These are phyloP conservation scores for Onthophagus sagittarius DNA, from an alignment of 2,888 invertebrate genomes.

Conservation along the genomic window DNA sequence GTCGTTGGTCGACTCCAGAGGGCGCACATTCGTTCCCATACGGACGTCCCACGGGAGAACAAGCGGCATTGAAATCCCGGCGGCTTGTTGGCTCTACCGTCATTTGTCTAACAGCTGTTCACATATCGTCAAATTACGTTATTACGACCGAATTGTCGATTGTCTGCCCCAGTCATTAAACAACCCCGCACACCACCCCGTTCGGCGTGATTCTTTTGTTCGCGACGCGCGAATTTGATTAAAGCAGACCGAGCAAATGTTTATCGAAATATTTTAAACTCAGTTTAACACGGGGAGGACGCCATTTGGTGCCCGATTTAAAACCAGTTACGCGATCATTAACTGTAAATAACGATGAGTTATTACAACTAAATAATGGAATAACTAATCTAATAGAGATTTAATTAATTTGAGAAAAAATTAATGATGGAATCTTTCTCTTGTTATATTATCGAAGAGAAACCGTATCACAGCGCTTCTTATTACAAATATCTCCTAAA, in stretches of 20 bases:
- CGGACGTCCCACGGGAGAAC: conserved; percentile 33
- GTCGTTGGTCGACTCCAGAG: conserved; percentile 11
- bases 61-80: conserved; percentile 38
- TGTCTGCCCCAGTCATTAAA: conserved; percentile 31
- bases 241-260: neutral
- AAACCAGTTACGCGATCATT: neutral
- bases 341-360: neutral
- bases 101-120: conserved; percentile 52
- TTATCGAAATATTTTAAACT: neutral
- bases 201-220: conserved; percentile 4
- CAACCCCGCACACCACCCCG: conserved; percentile 8
- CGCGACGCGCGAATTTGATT: conserved; percentile 7
- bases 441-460: too few species aligned
- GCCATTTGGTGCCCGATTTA: neutral
- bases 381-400: too few species aligned
- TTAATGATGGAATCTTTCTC: too few species aligned
- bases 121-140: conserved; percentile 52
- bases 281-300: neutral
- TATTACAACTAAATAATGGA: neutral
- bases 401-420: too few species aligned
- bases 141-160: conserved; percentile 45
- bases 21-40: conserved; percentile 4
- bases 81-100: conserved; percentile 46
- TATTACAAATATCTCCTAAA: too few species aligned
- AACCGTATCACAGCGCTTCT: too few species aligned